Evolutionary conservation across 1,140 invertebrate genomes (phyloP).

Genomic region (Saccostrea cuccullata): DNA sequence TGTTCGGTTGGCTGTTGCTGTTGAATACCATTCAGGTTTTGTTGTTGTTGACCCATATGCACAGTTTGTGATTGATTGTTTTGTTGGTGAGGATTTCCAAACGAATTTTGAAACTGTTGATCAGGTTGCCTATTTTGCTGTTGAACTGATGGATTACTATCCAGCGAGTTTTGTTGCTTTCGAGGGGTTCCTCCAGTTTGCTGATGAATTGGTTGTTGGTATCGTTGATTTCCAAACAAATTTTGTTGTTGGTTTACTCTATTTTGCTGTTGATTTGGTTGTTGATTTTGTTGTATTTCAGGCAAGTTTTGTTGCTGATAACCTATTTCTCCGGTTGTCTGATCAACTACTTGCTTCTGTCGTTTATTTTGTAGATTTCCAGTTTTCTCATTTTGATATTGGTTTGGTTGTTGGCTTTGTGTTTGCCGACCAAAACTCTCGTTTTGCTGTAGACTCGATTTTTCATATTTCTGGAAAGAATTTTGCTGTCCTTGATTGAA

Average conservation of each 20-base stretch:
- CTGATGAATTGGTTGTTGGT: not conserved
- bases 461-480: not conserved
- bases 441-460: not conserved
- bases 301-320: not conserved
- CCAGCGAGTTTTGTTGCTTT: not conserved
- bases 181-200: not conserved
- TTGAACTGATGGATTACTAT: not conserved
- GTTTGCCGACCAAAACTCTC: not conserved
- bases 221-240: not conserved
- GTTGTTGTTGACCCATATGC: not conserved
- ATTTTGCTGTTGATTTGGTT: not conserved
- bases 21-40: not conserved
- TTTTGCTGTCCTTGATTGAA: not conserved
- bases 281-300: not conserved
- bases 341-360: too few species aligned
- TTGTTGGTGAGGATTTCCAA: too few species aligned
- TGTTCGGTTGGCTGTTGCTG: not conserved
- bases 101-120: too few species aligned
- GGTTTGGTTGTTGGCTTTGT: not conserved
- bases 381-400: not conserved
- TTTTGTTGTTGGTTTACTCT: not conserved
- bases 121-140: too few species aligned
- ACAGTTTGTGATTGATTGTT: not conserved
- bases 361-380: not conserved
- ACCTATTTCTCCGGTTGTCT: not conserved